These are phyloP conservation scores for Chrysolina americana DNA, from an alignment of 2,888 invertebrate genomes.

Conservation along the genomic window DNA sequence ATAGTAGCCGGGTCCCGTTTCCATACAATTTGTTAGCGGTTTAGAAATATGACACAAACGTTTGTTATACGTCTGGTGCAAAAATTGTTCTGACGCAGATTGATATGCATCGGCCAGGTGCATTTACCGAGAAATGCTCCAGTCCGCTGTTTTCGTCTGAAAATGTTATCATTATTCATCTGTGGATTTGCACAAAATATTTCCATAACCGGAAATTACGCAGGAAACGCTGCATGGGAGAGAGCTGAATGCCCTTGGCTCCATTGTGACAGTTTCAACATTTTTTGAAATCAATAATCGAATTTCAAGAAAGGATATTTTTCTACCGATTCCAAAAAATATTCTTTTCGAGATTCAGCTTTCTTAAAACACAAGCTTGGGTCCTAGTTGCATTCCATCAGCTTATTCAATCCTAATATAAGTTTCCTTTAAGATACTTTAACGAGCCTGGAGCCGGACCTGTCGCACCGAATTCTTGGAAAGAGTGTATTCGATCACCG, in stretches of 20 bases:
- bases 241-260: background rate
- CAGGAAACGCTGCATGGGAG: background rate
- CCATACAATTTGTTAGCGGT: slow-evolving; percentile 37
- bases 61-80: slow-evolving; percentile 34
- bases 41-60: slow-evolving; percentile 42
- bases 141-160: slow-evolving; percentile 1
- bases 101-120: slow-evolving; percentile 27
- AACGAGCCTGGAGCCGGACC: too few species aligned
- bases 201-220: background rate
- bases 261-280: too few species aligned
- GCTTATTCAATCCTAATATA: too few species aligned
- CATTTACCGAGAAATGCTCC: slow-evolving; percentile 15
- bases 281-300: too few species aligned
- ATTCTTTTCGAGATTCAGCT: too few species aligned
- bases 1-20: slow-evolving; percentile 33
- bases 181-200: slow-evolving; percentile 5
- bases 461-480: too few species aligned
- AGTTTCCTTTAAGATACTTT: too few species aligned
- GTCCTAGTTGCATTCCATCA: too few species aligned
- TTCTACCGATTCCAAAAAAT: too few species aligned
- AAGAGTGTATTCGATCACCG: too few species aligned
- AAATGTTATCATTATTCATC: slow-evolving; percentile 6
- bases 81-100: slow-evolving; percentile 38
- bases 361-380: too few species aligned
- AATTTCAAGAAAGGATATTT: too few species aligned